Evolutionary conservation across 1,140 invertebrate species (phyloP), one percentile per base, ranked within the genome.

Genomic region (Aphelinus certus): DNA sequence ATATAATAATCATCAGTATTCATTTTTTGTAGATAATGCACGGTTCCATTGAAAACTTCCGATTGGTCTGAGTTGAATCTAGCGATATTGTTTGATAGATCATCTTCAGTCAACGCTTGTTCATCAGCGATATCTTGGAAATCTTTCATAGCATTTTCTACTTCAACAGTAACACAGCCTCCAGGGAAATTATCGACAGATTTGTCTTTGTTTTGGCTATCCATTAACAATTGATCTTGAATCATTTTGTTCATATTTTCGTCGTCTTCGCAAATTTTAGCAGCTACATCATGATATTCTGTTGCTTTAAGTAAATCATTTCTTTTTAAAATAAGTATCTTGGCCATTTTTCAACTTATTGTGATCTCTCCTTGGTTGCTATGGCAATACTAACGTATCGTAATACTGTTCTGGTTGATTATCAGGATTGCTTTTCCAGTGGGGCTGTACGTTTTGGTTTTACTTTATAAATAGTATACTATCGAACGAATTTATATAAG

Each of bases 401-500:
- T 26, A 26, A 26, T 26, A 26, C 26, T 26, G 26, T 26, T 26
- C 26, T 26, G 26, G 26, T 26, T 26, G 26, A 26, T 26, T 26
- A 26, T 26, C 26, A 26, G 26, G 26, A 26, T 26, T 26, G 26
- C 26, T 26, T 63, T 67, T 78, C 47, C 72, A 79, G 61, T 81
- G 73, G 58, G 9, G 68, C 26, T 6, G 51, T 53, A 66, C 45
- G 60, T 9, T 7, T 57, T 43, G 77, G 79, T 77, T 75, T 67
- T n/a, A 3, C 67, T 66, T 74, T 76, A 1, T 60, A 64, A 7
- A 81, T 51, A 61, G 77, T 75, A 65, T 75, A 79, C 73, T 62
- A 78, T 71, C 62, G 73, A 9, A 69, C 77, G 76, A 79, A 81
- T 60, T 80, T 78, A 65, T 77, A 26, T 26, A 26, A 26, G 26